phyloP scores from a whole-genome alignment of 1,140 invertebrate genomes.

The Aphidius gifuensis region DNA sequence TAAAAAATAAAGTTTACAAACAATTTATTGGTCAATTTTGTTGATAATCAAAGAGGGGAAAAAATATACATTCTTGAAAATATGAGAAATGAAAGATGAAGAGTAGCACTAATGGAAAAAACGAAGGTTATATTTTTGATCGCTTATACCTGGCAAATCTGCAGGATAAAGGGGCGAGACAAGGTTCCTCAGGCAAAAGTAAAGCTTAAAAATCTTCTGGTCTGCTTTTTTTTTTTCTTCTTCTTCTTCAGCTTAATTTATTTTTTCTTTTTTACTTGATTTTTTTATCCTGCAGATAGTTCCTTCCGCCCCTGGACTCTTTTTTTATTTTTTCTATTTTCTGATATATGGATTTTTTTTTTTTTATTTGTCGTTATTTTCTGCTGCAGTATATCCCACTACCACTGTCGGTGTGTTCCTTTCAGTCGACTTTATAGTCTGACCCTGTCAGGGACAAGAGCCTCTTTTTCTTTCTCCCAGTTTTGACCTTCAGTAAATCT shows the following conservation, averaged over 20 bases:
- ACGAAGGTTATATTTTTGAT: slow-evolving; percentile 38
- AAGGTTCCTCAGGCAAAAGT: slow-evolving; percentile 8
- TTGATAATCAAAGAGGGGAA: too few species aligned
- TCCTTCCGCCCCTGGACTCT: slow-evolving; percentile 9
- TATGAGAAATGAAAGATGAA: background rate
- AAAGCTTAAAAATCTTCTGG: too few species aligned
- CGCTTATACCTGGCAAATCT: slow-evolving; percentile 30
- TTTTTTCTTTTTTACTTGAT: too few species aligned
- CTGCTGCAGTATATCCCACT: background rate
- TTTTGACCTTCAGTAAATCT: slow-evolving; percentile 17
- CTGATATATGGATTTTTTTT: background rate
- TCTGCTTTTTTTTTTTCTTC: too few species aligned
- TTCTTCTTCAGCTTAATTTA: too few species aligned
- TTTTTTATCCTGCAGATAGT: background rate
- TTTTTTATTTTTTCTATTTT: slow-evolving; percentile 3
- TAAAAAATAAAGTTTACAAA: too few species aligned
- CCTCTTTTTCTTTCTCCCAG: slow-evolving; percentile 12
- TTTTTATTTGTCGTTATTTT: slow-evolving; percentile 1
- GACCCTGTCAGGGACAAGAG: slow-evolving; percentile 27
- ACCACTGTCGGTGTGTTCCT: background rate
- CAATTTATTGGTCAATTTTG: too few species aligned
- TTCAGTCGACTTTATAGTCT: slow-evolving; percentile 13
- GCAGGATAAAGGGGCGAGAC: slow-evolving; percentile 40
- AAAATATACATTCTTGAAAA: background rate
- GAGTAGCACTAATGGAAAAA: slow-evolving; percentile 7